Evolutionary conservation across 2,797 vertebrate genomes (phyloP).

Genomic region (Neosalanx taihuensis): DNA sequence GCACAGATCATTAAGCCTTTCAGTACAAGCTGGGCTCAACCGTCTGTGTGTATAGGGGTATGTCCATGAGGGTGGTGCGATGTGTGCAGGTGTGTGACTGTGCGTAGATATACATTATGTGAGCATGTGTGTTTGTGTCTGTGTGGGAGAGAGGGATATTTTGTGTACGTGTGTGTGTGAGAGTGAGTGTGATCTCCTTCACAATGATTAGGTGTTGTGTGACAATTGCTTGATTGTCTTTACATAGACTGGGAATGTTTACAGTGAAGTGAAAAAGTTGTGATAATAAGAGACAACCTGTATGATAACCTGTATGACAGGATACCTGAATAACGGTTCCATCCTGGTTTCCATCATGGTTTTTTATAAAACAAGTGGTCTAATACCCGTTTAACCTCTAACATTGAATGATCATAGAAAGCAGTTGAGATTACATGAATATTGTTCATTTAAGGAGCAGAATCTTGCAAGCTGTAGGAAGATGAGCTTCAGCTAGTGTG

Average conservation of each 20-base stretch:
- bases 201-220: no score
- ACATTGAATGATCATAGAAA: background rate
- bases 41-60: constrained; percentile 15
- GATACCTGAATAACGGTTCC: no score
- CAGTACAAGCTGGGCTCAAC: background rate
- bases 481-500: background rate
- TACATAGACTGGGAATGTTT: no score
- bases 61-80: constrained; percentile 7
- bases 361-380: background rate
- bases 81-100: constrained; percentile 9
- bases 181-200: no score
- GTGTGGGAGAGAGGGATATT: background rate
- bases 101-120: background rate
- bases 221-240: no score
- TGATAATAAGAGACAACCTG: no score
- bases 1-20: constrained; percentile 7
- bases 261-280: no score
- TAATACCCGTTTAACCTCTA: background rate
- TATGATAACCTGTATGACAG: no score
- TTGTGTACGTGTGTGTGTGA: no score
- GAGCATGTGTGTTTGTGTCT: constrained; percentile 2
- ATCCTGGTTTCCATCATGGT: background rate
- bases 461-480: background rate
- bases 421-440: background rate
- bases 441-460: background rate